Percentiles rank a stretch among this genome's conserved stretches.
Conservation (phyloP, 2,888 invertebrate genomes). For the Taenaris catops region DNA sequence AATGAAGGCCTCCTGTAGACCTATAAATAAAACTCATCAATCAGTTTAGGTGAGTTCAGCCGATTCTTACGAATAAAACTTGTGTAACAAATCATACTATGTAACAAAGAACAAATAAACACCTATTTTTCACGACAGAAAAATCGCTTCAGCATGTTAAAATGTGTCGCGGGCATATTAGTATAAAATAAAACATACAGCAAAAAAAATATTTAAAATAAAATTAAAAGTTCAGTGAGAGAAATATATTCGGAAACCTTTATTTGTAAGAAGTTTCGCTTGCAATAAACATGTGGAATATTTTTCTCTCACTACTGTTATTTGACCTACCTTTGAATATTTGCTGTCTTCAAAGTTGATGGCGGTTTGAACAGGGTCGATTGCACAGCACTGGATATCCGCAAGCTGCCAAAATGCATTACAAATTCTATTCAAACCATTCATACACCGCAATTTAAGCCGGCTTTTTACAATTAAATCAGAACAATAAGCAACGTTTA, state of each 20-base stretch:
- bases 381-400: constrained; percentile 1
- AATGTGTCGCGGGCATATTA: neutral
- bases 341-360: neutral
- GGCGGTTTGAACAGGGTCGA: neutral
- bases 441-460: constrained; percentile 1
- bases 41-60: too few species aligned
- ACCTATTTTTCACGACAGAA: too few species aligned
- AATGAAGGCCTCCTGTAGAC: too few species aligned
- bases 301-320: constrained; percentile 3
- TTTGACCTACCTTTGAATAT: constrained; percentile 14
- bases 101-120: too few species aligned
- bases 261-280: neutral
- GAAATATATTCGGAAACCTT: constrained; percentile 1
- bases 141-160: neutral
- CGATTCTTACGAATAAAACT: too few species aligned
- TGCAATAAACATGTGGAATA: constrained; percentile 3
- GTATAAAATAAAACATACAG: neutral
- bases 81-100: too few species aligned
- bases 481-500: neutral
- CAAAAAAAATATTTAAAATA: neutral
- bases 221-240: neutral
- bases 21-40: too few species aligned
- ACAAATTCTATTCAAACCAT: constrained; percentile 20
- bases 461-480: neutral
- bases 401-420: constrained; percentile 30